phyloP scores from a whole-genome alignment of 2,888 invertebrate genomes.

The Drosophila koepferae region DNA sequence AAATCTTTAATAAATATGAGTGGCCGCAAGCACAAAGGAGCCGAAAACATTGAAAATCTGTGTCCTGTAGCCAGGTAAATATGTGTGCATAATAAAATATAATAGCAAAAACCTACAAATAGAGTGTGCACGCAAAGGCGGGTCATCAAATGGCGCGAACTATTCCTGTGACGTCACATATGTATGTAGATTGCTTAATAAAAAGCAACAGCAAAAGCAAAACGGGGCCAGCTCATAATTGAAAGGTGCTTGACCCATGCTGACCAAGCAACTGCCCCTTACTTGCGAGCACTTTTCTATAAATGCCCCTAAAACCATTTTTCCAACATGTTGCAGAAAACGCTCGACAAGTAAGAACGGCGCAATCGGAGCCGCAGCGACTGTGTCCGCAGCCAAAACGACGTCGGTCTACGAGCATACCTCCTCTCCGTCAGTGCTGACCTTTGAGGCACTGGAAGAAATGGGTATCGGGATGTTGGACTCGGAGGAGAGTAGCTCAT shows the following conservation, averaged over 20 bases:
- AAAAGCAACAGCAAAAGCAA: slow-evolving; percentile 24
- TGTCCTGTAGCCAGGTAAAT: slow-evolving; percentile 83
- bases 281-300: slow-evolving; percentile 48
- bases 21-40: slow-evolving; percentile 72
- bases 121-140: background rate
- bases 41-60: slow-evolving; percentile 83
- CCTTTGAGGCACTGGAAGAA: slow-evolving; percentile 84
- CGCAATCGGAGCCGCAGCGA: slow-evolving; percentile 38
- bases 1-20: slow-evolving; percentile 76
- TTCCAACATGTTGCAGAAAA: slow-evolving; percentile 67
- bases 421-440: slow-evolving; percentile 69
- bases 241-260: slow-evolving; percentile 73
- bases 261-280: slow-evolving; percentile 49
- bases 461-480: slow-evolving; percentile 88
- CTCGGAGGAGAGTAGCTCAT: slow-evolving; percentile 85
- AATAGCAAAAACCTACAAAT: background rate
- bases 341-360: slow-evolving; percentile 69
- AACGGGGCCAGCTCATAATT: slow-evolving; percentile 55
- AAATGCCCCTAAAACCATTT: slow-evolving; percentile 2
- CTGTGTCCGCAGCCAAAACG: slow-evolving; percentile 66
- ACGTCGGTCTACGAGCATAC: slow-evolving; percentile 61
- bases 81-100: background rate
- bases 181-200: slow-evolving; percentile 12
- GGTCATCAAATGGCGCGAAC: slow-evolving; percentile 62
- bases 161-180: slow-evolving; percentile 56